Percentiles rank a stretch among this genome's conserved stretches.
phyloP scores from a whole-genome alignment of 2,797 vertebrate species.

The Tenualosa ilisha region DNA sequence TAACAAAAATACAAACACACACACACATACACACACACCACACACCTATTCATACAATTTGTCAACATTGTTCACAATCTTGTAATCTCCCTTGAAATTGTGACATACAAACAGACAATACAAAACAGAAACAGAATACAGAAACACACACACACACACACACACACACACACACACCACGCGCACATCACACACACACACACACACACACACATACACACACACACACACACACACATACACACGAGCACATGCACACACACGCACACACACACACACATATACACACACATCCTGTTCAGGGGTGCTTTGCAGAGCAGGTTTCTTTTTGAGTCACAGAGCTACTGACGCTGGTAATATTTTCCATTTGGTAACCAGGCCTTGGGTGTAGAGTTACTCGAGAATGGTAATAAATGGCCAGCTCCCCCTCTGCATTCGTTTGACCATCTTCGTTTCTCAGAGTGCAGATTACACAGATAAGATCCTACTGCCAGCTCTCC shows the following conservation, averaged over 20 bases:
- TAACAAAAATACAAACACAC: background rate
- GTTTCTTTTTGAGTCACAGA: slow-evolving; percentile 18
- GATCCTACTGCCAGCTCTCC: background rate
- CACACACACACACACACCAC: slow-evolving; percentile 10
- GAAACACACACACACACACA: background rate
- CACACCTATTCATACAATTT: background rate
- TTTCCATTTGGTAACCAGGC: slow-evolving; percentile 33
- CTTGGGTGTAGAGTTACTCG: slow-evolving; percentile 26
- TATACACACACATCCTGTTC: slow-evolving; percentile 10
- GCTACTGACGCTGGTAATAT: slow-evolving; percentile 26
- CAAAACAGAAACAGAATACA: too few species aligned
- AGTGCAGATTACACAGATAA: slow-evolving; percentile 14
- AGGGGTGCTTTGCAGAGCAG: background rate
- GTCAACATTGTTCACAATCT: background rate
- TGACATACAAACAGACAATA: background rate
- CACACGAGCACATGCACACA: background rate
- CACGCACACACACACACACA: slow-evolving; percentile 5
- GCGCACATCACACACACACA: background rate
- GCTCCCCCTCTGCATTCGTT: background rate
- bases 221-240: slow-evolving; percentile 16
- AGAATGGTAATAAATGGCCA: slow-evolving; percentile 27
- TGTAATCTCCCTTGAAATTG: background rate
- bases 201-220: slow-evolving; percentile 10
- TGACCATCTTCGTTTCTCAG: background rate
- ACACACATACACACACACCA: slow-evolving; percentile 10